Evolutionary conservation across 2,113 vertebrate genomes (phyloP), one percentile per base, ranked within the genome.

Genomic region (Scophthalmus maximus): DNA sequence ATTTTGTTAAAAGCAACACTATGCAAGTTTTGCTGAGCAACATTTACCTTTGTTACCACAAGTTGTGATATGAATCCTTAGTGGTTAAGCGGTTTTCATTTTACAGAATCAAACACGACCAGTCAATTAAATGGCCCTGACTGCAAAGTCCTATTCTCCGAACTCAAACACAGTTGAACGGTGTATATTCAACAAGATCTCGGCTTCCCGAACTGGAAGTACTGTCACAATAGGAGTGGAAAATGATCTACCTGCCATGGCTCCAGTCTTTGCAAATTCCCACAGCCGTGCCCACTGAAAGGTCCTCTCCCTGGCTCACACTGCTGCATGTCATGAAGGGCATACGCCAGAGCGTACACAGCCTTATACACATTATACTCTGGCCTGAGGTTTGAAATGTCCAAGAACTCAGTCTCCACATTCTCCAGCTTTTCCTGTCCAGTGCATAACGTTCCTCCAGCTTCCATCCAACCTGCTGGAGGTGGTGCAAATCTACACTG

Each of bases 271-370:
- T 79, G 36, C 46, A 92, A 72, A 29, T 17, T 83, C 6, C 76
- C 86, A 83, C 92, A 93, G 74, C 79, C 86, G 51, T 84, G 4
- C 15, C 63, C 80, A 3, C 8, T 63, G 53, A 93, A 93, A 26
- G 92, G 92, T 15, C 91, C 92, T 67, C 73, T 86, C 8, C 84
- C 90, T 11, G 86, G 80, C 34, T 83, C 79, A 73, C 93, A 93
- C 23, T n/a, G 64, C 51, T 88, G 66, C 56, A 93, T 67, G 8
- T 88, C 70, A 59, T 91, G 79, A 2, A 93, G 70, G 2, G 89
- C 87, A 32, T 93, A 64, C 0, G 92, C 93, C 22, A 93, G 69
- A 40, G 56, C 56, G 8, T 59, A 59, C 56, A 59, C 56, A 23
- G 56, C 56, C 15, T 59, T 59, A 6, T 59, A 59, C 32, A 59